A percentile compares a stretch with the other conserved stretches of the same genome.
Conservation (phyloP, 2,888 invertebrate genomes). For the Caenorhabditis imperialis region DNA sequence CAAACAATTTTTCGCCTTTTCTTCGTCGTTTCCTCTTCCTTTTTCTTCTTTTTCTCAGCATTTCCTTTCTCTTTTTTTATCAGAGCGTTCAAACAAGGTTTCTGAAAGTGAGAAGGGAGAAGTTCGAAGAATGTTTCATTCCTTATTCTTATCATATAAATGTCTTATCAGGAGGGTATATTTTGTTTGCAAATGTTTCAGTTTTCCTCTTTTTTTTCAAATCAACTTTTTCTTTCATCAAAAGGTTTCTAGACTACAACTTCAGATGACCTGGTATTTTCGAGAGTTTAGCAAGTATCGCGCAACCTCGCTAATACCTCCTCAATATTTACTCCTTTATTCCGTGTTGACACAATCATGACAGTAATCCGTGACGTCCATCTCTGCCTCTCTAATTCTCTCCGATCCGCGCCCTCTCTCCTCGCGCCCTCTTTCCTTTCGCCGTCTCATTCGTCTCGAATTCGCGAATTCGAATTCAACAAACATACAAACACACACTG, state of each 20-base stretch:
- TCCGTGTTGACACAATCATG: slow-evolving; percentile 43
- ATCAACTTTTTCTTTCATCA: not conserved
- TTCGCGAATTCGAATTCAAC: not conserved
- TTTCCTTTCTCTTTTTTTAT: too few species aligned
- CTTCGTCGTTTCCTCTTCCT: too few species aligned
- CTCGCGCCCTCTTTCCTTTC: slow-evolving; percentile 13
- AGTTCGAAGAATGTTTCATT: too few species aligned
- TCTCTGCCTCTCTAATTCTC: slow-evolving; percentile 4
- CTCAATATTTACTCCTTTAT: slow-evolving; percentile 14
- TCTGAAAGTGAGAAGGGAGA: not conserved
- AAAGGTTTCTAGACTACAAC: too few species aligned
- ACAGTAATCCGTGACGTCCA: slow-evolving; percentile 49
- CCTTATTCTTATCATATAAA: slow-evolving; percentile 3
- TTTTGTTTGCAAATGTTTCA: too few species aligned
- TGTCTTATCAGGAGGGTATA: too few species aligned
- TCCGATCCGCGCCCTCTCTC: slow-evolving; percentile 25
- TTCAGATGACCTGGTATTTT: too few species aligned
- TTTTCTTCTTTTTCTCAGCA: too few species aligned
- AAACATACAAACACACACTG: not conserved
- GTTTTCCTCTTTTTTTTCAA: not conserved
- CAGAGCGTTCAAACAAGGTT: not conserved
- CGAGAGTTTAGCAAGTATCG: too few species aligned
- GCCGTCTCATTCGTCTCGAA: slow-evolving; percentile 1
- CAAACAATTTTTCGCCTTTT: too few species aligned
- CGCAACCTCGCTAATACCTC: slow-evolving; percentile 1